phyloP scores from a whole-genome alignment of 1,140 invertebrate species.

The Spodoptera frugiperda region DNA sequence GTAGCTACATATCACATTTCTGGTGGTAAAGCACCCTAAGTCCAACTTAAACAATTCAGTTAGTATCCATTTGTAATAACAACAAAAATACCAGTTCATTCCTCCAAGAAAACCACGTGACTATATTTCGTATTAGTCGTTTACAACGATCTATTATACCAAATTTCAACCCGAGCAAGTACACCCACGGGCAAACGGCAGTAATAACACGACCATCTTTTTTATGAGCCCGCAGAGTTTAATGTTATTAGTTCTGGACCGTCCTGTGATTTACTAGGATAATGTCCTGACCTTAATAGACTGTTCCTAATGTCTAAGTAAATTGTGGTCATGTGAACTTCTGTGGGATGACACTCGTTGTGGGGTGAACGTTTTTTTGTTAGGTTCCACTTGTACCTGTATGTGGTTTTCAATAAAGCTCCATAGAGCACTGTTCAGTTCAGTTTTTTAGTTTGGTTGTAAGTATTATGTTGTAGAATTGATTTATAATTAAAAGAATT shows the following conservation, averaged over 20 bases:
- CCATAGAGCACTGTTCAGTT: too few relatives aligned
- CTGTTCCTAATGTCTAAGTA: constrained; percentile 46
- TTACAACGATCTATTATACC: constrained; percentile 12
- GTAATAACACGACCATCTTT: constrained; percentile 40
- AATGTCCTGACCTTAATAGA: constrained; percentile 53
- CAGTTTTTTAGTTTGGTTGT: too few relatives aligned
- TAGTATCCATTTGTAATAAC: background rate
- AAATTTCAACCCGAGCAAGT: constrained; percentile 20
- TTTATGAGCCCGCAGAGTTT: constrained; percentile 49
- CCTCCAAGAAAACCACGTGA: background rate
- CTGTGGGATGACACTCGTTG: constrained; percentile 7
- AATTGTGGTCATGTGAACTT: constrained; percentile 33
- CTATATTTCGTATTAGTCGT: background rate
- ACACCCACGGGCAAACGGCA: constrained; percentile 12
- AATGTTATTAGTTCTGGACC: constrained; percentile 52
- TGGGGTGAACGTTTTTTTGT: background rate
- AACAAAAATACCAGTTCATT: background rate
- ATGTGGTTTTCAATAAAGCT: too few relatives aligned
- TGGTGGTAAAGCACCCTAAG: too few relatives aligned
- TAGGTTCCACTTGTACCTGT: background rate
- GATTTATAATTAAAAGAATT: too few relatives aligned
- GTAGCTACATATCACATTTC: too few relatives aligned
- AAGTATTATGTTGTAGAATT: too few relatives aligned
- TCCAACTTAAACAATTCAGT: background rate
- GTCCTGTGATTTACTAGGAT: constrained; percentile 49